These are phyloP conservation scores for Thaumetopoea pityocampa DNA, from an alignment of 1,140 invertebrate genomes.

Conservation along the genomic window DNA sequence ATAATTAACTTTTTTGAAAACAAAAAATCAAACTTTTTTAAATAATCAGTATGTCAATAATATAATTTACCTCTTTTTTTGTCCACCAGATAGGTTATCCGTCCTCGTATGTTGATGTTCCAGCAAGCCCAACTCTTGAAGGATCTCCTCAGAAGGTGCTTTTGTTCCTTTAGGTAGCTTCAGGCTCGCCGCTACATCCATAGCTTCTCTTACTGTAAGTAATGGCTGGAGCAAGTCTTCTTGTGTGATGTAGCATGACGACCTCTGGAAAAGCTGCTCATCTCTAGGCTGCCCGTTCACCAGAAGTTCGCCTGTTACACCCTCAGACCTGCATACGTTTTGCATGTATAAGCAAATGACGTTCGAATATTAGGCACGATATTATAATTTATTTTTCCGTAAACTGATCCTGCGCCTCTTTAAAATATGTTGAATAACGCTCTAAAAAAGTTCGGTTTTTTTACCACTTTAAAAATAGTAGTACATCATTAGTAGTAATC, in stretches of 20 bases:
- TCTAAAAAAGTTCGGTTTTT: too few species aligned
- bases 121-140: conserved; percentile 77
- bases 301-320: conserved; percentile 73
- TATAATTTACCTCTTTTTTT: conserved; percentile 78
- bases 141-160: conserved; percentile 72
- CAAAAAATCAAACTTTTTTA: too few species aligned
- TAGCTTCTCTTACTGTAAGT: conserved; percentile 88
- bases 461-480: too few species aligned
- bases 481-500: too few species aligned
- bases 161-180: conserved; percentile 77
- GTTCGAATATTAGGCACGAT: too few species aligned
- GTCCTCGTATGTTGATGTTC: conserved; percentile 82
- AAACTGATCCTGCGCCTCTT: too few species aligned
- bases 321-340: conserved; percentile 63
- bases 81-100: conserved; percentile 83
- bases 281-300: conserved; percentile 63
- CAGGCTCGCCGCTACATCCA: conserved; percentile 88
- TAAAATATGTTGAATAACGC: too few species aligned
- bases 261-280: conserved; percentile 68
- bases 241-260: conserved; percentile 92
- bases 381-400: too few species aligned
- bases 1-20: too few species aligned
- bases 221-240: conserved; percentile 89
- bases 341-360: too few species aligned
- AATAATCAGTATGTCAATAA: too few species aligned